Percentiles rank a stretch among this genome's conserved stretches.
Evolutionary conservation across 2,888 invertebrate genomes (phyloP).

Genomic region (Galeopsomyia nigrocyanea): DNA sequence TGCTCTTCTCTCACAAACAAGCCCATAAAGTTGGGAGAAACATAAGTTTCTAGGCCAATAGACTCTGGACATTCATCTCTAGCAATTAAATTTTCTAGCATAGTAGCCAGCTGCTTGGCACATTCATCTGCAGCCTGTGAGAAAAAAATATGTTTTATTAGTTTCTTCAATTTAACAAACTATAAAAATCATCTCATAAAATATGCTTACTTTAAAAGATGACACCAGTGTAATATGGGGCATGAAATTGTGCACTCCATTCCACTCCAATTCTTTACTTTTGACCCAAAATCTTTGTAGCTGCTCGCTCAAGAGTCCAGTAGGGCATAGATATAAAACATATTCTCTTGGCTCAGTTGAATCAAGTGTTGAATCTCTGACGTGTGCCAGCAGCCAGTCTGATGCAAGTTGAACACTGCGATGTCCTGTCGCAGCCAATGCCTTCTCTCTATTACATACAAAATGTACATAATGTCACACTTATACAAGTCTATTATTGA

Average conservation of each 20-base stretch:
- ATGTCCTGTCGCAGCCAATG: slow-evolving; percentile 90
- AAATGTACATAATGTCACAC: slow-evolving; percentile 4
- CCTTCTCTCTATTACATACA: slow-evolving; percentile 79
- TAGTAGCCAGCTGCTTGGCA: slow-evolving; percentile 77
- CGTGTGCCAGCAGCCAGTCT: slow-evolving; percentile 92
- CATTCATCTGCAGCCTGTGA: slow-evolving; percentile 81
- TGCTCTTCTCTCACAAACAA: slow-evolving; percentile 87
- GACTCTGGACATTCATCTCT: slow-evolving; percentile 74
- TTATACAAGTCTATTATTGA: neutral
- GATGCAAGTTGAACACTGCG: slow-evolving; percentile 89
- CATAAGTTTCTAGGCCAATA: slow-evolving; percentile 83
- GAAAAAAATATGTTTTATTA: slow-evolving; percentile 26
- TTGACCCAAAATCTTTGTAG: slow-evolving; percentile 84
- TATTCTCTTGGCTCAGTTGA: slow-evolving; percentile 85
- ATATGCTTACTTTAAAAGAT: slow-evolving; percentile 81
- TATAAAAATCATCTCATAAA: neutral
- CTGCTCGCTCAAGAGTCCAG: slow-evolving; percentile 80
- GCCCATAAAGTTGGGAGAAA: slow-evolving; percentile 92
- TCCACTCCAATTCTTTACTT: slow-evolving; percentile 84
- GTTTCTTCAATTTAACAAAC: slow-evolving; percentile 1
- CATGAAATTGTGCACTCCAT: slow-evolving; percentile 90
- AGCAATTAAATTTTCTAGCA: slow-evolving; percentile 82
- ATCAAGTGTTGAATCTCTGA: slow-evolving; percentile 86
- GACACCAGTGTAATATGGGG: slow-evolving; percentile 92
- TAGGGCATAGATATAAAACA: slow-evolving; percentile 89